Conservation (phyloP, 2,797 vertebrate species). For the Channa striata region DNA sequence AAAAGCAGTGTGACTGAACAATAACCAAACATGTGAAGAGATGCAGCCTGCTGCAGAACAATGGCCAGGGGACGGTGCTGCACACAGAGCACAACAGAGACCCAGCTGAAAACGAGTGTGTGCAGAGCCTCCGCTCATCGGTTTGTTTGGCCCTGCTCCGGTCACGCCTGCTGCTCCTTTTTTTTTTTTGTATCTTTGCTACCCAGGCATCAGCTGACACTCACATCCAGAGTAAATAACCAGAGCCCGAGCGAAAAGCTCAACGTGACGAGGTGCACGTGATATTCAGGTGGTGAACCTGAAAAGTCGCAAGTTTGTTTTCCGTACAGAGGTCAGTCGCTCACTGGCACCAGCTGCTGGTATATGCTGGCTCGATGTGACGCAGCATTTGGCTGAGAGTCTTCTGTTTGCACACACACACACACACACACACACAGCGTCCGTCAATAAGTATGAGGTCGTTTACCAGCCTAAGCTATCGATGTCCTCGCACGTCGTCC, state of each 20-base stretch:
- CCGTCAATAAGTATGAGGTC: neutral
- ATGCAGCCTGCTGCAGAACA: constrained; percentile 50
- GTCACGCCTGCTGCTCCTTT: constrained; percentile 22
- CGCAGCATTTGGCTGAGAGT: neutral
- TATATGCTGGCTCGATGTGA: neutral
- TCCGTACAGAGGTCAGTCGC: neutral
- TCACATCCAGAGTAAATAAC: constrained; percentile 33
- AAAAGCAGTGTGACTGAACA: constrained; percentile 50
- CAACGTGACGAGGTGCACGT: neutral
- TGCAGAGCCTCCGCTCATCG: too few relatives aligned
- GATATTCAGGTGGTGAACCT: neutral
- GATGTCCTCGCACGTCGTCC: neutral
- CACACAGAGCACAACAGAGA: constrained; percentile 13
- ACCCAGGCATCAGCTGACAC: constrained; percentile 39
- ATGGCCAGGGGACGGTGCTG: constrained; percentile 26
- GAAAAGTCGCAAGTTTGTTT: neutral
- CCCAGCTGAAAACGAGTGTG: neutral
- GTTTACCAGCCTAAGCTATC: neutral
- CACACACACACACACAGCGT: neutral
- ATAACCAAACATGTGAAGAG: constrained; percentile 57
- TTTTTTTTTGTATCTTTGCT: constrained; percentile 25
- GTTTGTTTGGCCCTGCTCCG: too few relatives aligned
- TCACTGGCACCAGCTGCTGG: neutral
- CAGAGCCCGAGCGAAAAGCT: neutral
- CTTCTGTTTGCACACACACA: neutral